Evolutionary conservation across 2,888 invertebrate genomes (phyloP), one percentile per base, ranked within the genome.

Genomic region (Zygothrica quintamaculata): DNA sequence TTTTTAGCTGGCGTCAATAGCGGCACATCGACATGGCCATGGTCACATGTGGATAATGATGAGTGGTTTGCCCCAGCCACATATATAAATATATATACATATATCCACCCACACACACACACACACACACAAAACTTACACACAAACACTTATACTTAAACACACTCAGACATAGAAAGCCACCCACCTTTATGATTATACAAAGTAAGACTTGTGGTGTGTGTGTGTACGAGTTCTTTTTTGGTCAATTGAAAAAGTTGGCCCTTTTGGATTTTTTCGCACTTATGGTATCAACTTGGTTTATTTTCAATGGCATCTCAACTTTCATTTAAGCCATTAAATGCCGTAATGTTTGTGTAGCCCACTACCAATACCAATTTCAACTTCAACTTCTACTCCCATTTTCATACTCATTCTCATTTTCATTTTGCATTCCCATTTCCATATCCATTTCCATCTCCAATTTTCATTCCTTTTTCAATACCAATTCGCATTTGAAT

Each of bases 181-280:
- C n/a, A n/a, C n/a, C n/a, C n/a, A n/a, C n/a, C n/a, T n/a, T n/a
- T n/a, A n/a, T n/a, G n/a, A n/a, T n/a, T n/a, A n/a, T n/a, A n/a
- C n/a, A n/a, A n/a, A n/a, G n/a, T n/a, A n/a, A n/a, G n/a, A n/a
- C n/a, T n/a, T n/a, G n/a, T n/a, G n/a, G 11, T 9, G 9, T 9
- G 3, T n/a, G 11, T 9, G 11, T 11, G 11, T 11, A 5, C 3
- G 11, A 5, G 33, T 52, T 37, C 31, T 22, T 44, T 22, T 36
- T 15, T 44, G 31, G 66, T 62, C 78, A 78, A 78, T 78, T 84
- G 81, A 77, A 80, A 78, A 84, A 69, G 66, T 80, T 80, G 31
- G 47, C 59, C 72, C 72, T 59, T 69, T n/a, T n/a, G n/a, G n/a
- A n/a, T n/a, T n/a, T n/a, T n/a, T 8, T 51, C 37, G 50, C 37